These are phyloP conservation scores for Sparidentex hasta DNA, from an alignment of 2,797 vertebrate species.

Conservation along the genomic window DNA sequence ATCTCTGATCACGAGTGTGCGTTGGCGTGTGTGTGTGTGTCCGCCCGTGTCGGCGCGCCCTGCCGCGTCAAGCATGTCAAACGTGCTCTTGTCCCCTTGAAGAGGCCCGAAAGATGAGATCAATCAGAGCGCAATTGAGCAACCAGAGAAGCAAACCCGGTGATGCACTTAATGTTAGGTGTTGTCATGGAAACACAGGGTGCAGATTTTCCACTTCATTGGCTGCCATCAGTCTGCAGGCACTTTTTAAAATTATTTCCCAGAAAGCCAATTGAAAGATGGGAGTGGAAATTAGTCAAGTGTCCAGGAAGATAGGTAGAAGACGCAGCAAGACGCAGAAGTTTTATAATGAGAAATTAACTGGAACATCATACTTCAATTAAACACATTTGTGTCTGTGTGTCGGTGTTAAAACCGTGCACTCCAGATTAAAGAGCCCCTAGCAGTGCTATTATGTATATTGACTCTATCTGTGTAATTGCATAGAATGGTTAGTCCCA, in stretches of 20 bases:
- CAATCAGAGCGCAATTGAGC: slow-evolving; percentile 70
- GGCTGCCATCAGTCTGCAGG: slow-evolving; percentile 52
- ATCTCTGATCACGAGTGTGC: slow-evolving; percentile 35
- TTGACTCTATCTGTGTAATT: slow-evolving; percentile 67
- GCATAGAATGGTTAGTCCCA: slow-evolving; percentile 55
- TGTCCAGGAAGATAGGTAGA: slow-evolving; percentile 27
- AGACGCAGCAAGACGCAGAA: slow-evolving; percentile 6
- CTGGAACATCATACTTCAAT: slow-evolving; percentile 26
- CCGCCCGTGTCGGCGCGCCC: slow-evolving; percentile 5
- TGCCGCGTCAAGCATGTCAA: slow-evolving; percentile 71
- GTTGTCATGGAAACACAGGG: slow-evolving; percentile 78
- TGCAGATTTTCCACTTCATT: slow-evolving; percentile 75
- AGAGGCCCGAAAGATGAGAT: slow-evolving; percentile 65
- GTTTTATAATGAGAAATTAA: slow-evolving; percentile 40
- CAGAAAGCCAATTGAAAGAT: slow-evolving; percentile 56
- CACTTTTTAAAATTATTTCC: slow-evolving; percentile 56
- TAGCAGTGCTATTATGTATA: slow-evolving; percentile 47
- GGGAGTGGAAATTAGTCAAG: slow-evolving; percentile 37
- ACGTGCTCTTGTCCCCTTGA: slow-evolving; percentile 71
- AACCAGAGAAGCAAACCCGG: slow-evolving; percentile 42
- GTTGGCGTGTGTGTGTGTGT: slow-evolving; percentile 7
- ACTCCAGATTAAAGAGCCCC: slow-evolving; percentile 56
- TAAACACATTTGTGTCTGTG: slow-evolving; percentile 44
- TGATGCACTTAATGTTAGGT: slow-evolving; percentile 73
- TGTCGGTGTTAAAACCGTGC: slow-evolving; percentile 35